Conservation (phyloP, 2,113 vertebrate genomes). For the Litocranius walleri region DNA sequence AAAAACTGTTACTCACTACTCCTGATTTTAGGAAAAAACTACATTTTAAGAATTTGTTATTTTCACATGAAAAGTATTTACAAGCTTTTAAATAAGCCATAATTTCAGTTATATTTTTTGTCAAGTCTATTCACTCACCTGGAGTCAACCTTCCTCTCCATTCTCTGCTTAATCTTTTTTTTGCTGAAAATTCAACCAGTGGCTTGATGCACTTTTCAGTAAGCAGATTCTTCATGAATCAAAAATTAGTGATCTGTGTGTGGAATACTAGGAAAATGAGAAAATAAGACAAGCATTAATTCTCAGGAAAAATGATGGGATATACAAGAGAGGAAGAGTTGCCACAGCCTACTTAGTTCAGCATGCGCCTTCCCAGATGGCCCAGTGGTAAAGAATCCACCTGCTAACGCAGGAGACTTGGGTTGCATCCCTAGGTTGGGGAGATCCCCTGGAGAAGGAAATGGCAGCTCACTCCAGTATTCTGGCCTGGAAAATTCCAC, state of each 20-base stretch:
- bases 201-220: not conserved
- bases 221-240: conserved; percentile 4
- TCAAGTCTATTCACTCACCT: conserved; percentile 36
- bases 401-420: not conserved
- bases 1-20: not conserved
- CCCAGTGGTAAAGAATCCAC: not conserved
- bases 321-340: not conserved
- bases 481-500: not conserved
- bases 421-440: not conserved
- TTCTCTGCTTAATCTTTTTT: conserved; percentile 6
- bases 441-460: not conserved
- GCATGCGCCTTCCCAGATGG: not conserved
- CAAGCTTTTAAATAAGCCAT: not conserved
- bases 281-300: not conserved
- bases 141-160: conserved; percentile 53
- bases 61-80: conserved; percentile 1
- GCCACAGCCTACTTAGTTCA: not conserved
- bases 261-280: not conserved
- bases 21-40: not conserved
- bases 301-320: not conserved
- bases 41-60: not conserved
- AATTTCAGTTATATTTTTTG: not conserved
- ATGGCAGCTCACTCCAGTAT: not conserved
- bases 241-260: not conserved
- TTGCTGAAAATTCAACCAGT: not conserved